Conservation (phyloP, 2,797 vertebrate genomes). For the Gadopsis bispinosus region DNA sequence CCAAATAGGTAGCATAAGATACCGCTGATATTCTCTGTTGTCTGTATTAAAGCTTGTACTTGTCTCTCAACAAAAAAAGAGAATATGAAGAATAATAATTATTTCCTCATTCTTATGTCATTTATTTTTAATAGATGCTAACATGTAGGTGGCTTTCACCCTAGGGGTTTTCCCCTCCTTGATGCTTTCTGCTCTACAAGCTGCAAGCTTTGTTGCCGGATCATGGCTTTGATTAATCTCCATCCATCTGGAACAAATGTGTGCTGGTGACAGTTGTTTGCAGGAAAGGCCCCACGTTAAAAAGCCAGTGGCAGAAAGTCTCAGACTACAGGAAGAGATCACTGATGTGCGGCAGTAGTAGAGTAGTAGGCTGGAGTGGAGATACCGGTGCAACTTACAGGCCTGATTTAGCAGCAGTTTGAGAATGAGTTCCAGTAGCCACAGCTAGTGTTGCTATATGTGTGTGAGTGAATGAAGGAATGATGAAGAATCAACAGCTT, state of each 20-base stretch:
- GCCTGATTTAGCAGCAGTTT: slow-evolving; percentile 12
- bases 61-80: neutral
- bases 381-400: slow-evolving; percentile 2
- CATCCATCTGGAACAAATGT: slow-evolving; percentile 72
- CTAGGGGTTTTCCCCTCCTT: slow-evolving; percentile 4
- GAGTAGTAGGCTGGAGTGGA: slow-evolving; percentile 20
- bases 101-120: neutral
- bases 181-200: slow-evolving; percentile 48
- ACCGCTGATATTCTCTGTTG: neutral
- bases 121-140: slow-evolving; percentile 45
- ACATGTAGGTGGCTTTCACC: slow-evolving; percentile 25
- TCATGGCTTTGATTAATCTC: slow-evolving; percentile 61
- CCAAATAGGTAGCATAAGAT: neutral
- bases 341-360: slow-evolving; percentile 38
- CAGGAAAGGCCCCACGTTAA: slow-evolving; percentile 49
- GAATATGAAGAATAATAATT: neutral
- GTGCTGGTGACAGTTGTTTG: slow-evolving; percentile 63
- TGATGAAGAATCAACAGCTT: neutral
- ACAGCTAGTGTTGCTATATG: neutral
- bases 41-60: neutral
- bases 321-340: slow-evolving; percentile 45
- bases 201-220: slow-evolving; percentile 46
- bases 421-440: neutral
- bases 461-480: neutral
- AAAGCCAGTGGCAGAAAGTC: slow-evolving; percentile 61